Percentiles rank a stretch among this genome's conserved stretches.
Conservation (phyloP, 2,113 vertebrate species). For the Lampris incognitus region DNA sequence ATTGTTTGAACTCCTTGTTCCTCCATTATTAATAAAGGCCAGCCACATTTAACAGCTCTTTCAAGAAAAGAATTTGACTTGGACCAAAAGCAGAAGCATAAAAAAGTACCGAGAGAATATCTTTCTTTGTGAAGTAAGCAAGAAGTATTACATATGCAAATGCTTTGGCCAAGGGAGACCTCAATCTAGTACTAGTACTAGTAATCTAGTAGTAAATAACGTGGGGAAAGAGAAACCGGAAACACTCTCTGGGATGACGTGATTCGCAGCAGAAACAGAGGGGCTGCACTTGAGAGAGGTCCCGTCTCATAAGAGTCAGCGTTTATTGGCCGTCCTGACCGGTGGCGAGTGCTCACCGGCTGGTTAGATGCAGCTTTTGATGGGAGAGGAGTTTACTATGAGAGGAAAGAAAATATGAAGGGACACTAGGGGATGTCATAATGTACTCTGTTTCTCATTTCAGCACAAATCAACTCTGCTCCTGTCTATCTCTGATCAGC, state of each 20-base stretch:
- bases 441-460: slow-evolving; percentile 33
- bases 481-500: slow-evolving; percentile 38
- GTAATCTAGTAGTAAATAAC: slow-evolving; percentile 66
- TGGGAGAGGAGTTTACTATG: slow-evolving; percentile 40
- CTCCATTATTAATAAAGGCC: slow-evolving; percentile 17
- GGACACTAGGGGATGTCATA: slow-evolving; percentile 43
- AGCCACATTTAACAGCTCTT: not conserved
- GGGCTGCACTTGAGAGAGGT: slow-evolving; percentile 33
- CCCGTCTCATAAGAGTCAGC: slow-evolving; percentile 29
- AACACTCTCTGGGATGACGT: slow-evolving; percentile 27
- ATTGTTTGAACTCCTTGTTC: slow-evolving; percentile 22
- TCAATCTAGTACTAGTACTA: slow-evolving; percentile 52
- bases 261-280: slow-evolving; percentile 24
- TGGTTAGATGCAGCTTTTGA: slow-evolving; percentile 53
- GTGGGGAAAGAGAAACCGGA: slow-evolving; percentile 6
- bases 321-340: slow-evolving; percentile 54
- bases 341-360: slow-evolving; percentile 44
- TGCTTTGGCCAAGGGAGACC: slow-evolving; percentile 36
- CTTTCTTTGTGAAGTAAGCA: slow-evolving; percentile 33
- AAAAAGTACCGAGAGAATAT: slow-evolving; percentile 18
- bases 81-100: slow-evolving; percentile 23
- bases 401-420: slow-evolving; percentile 44
- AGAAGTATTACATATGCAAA: slow-evolving; percentile 38
- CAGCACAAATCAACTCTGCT: slow-evolving; percentile 45
- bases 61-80: slow-evolving; percentile 19